Base-by-base conservation (phyloP, 2,888 invertebrate species). In the Euclidia mi region DNA sequence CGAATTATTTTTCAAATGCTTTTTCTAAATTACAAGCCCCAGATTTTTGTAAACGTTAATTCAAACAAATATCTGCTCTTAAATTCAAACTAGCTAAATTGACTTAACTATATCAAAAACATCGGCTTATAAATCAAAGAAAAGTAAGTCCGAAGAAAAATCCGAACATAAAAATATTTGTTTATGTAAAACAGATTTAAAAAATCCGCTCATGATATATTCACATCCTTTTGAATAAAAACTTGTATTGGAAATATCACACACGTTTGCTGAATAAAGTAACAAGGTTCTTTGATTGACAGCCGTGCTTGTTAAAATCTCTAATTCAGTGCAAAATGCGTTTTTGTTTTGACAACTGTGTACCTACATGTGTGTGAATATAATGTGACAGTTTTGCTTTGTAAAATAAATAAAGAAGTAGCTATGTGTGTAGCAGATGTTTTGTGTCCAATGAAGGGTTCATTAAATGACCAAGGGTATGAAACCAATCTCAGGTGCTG, bases 261-360 rank as follows among this genome's bases (percentile, higher is more conserved):
- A 65, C 56, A 71, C 65, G 62, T 58, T 47, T 59, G 60, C 49
- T 38, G 65, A 72, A 74, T 67, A 71, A 72, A 75, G 56, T 75
- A 78, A 78, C 72, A 70, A 73, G 37, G 15, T 50, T 47, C 43
- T 63, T 57, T 82, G 82, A 85, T 79, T 85, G 87, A 85, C 86
- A 84, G 76, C 42, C 51, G 64, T 46, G 80, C 85, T 87, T 81
- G 87, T 88, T 88, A 86, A 78, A 81, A 38, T 78, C 66, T 80
- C 66, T 78, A 77, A 84, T 79, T 71, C 74, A 66, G 61, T 65
- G 29, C 52, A 47, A 43, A 60, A 61, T 62, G 41, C 50, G 52
- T 56, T 60, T 65, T 74, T 77, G 72, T 71, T 75, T 77, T 65
- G 57, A 65, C 61, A 69, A 69, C 20, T 25, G 55, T 67, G n/a